Base-by-base conservation (phyloP, 2,797 vertebrate genomes). In the Dipus sagitta region DNA sequence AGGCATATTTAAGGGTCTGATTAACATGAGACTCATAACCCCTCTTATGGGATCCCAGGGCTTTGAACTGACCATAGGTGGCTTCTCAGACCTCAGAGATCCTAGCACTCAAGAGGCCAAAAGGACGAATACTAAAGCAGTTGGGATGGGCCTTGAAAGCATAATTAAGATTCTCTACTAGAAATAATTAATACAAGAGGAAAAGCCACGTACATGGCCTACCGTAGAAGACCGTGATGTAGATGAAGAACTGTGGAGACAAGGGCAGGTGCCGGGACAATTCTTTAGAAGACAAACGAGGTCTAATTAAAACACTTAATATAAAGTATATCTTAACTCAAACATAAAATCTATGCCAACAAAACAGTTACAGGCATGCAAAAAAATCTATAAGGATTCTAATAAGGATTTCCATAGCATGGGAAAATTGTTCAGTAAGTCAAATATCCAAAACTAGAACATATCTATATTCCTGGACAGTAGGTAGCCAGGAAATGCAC, bases 271-370 rank as follows among this genome's bases (percentile, higher is more conserved):
- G 86, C 30, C 9, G 26, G 68, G 21, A 71, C 8, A 87, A 65
- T 28, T 2, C 24, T 75, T 76, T 77, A 17, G 10, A 94, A 74
- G 58, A 75, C 67, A 85, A 94, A 87, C 18, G 14, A 58, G 54
- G 47, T 52, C 86, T 90, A 84, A 88, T 32, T 38, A 90, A 95
- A 94, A 95, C 30, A 26, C 81, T 60, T 88, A 80, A 88, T n/a
- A 8, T 30, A 17, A n/a, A 77, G 47, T 67, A 65, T 67, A 62
- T 58, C 78, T 89, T 93, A 93, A 76, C 47, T 92, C 64, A 76
- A 30, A 91, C 62, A 81, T 58, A 91, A 91, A 88, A 87, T 23
- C 21, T 71, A 91, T 62, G 88, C 34, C 54, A 81, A 75, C 47
- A 88, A 92, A 86, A 64, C 32, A 60, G 52, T 80, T 24, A 90